Conservation (phyloP, 1,140 invertebrate species). For the Papilio helenus region DNA sequence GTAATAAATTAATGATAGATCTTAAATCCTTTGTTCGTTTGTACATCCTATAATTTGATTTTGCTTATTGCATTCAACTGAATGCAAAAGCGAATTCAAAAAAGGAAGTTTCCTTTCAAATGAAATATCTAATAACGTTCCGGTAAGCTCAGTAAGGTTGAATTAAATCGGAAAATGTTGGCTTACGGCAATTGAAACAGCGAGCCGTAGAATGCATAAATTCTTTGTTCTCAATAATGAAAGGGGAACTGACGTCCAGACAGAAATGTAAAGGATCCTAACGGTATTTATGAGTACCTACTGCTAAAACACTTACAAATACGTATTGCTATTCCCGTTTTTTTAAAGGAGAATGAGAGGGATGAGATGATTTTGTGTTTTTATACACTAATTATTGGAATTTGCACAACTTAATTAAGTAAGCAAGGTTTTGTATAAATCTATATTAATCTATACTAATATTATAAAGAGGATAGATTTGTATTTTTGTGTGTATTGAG, state of each 20-base stretch:
- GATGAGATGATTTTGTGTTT: too few relatives aligned
- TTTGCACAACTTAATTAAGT: too few relatives aligned
- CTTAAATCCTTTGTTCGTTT: neutral
- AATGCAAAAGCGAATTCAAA: too few relatives aligned
- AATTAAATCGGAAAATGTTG: constrained; percentile 4
- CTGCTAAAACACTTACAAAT: too few relatives aligned
- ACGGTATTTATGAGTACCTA: neutral
- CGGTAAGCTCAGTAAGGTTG: neutral
- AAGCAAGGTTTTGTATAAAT: too few relatives aligned
- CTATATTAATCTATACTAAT: too few relatives aligned
- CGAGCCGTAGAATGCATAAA: neutral
- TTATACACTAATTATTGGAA: too few relatives aligned
- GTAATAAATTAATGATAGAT: neutral
- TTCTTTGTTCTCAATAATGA: neutral
- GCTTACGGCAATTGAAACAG: neutral
- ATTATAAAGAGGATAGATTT: too few relatives aligned
- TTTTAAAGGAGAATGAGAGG: too few relatives aligned
- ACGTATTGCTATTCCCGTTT: too few relatives aligned
- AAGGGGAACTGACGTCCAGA: neutral
- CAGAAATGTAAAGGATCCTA: neutral
- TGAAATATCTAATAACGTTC: neutral
- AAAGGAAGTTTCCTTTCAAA: neutral
- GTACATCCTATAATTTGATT: neutral
- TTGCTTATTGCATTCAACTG: neutral
- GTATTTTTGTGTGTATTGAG: too few relatives aligned